Evolutionary conservation across 2,888 invertebrate genomes (phyloP).

Genomic region (Pyrrhosoma nymphula): DNA sequence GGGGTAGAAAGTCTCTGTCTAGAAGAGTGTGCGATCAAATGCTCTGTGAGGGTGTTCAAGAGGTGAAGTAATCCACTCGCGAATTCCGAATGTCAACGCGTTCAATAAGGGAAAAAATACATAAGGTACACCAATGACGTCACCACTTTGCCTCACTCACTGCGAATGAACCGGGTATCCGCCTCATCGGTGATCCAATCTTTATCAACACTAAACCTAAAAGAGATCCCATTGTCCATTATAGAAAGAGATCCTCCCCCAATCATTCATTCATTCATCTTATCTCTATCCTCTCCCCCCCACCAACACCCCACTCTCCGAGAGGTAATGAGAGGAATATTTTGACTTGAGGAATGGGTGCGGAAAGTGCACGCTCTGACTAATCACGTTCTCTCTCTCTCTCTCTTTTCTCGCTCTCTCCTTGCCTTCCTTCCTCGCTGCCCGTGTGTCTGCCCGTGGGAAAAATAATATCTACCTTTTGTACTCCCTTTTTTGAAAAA

Average conservation of each 20-base stretch:
- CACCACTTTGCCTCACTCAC: conserved; percentile 44
- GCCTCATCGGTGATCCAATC: neutral
- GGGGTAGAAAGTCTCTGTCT: neutral
- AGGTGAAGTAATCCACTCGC: neutral
- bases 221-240: neutral
- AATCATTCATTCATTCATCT: neutral
- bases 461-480: neutral
- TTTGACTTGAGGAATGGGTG: neutral
- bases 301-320: neutral
- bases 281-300: too few species aligned
- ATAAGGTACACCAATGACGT: conserved; percentile 52
- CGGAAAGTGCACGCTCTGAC: conserved; percentile 42
- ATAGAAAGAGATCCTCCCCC: neutral
- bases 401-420: conserved; percentile 53
- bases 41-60: neutral
- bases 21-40: neutral
- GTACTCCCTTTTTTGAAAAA: conserved; percentile 20
- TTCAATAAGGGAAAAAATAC: neutral
- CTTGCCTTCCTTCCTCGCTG: neutral
- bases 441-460: conserved; percentile 41
- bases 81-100: neutral
- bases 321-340: neutral
- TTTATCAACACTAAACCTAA: neutral
- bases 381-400: conserved; percentile 57
- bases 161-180: neutral